Conservation (phyloP, 1,140 invertebrate genomes). For the Pentalonia nigronervosa region DNA sequence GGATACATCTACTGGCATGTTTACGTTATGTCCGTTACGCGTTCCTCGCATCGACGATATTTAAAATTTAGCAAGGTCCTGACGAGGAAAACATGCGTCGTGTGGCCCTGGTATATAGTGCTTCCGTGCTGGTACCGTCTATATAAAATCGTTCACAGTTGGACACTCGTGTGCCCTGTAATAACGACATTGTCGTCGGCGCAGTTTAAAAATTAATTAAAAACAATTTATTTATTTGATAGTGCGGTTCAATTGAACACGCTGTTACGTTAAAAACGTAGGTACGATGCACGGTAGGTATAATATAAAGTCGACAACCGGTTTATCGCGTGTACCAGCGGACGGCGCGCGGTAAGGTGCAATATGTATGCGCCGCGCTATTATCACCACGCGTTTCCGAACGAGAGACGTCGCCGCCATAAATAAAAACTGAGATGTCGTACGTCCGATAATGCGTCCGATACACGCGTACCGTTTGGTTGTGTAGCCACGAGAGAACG, state of each 20-base stretch:
- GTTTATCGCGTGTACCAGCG: not conserved
- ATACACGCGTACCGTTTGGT: not conserved
- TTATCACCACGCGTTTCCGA: not conserved
- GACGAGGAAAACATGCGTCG: not conserved
- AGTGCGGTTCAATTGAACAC: not conserved
- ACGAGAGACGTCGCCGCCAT: not conserved
- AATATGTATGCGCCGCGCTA: not conserved
- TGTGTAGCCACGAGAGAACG: not conserved
- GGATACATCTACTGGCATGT: not conserved
- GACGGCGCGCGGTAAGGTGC: not conserved
- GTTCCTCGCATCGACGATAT: not conserved
- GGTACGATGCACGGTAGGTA: not conserved
- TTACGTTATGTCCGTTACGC: not conserved
- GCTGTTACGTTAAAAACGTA: not conserved
- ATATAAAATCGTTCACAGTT: not conserved
- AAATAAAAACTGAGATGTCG: not conserved
- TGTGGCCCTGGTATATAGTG: not conserved
- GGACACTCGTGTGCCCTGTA: not conserved
- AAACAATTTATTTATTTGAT: not conserved
- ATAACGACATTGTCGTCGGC: not conserved
- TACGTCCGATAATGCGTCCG: not conserved
- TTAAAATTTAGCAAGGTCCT: not conserved
- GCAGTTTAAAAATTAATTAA: constrained; percentile 4
- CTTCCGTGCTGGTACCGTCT: not conserved
- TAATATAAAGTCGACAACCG: not conserved